phyloP scores from a whole-genome alignment of 2,888 invertebrate species.

The Perdita meconis region DNA sequence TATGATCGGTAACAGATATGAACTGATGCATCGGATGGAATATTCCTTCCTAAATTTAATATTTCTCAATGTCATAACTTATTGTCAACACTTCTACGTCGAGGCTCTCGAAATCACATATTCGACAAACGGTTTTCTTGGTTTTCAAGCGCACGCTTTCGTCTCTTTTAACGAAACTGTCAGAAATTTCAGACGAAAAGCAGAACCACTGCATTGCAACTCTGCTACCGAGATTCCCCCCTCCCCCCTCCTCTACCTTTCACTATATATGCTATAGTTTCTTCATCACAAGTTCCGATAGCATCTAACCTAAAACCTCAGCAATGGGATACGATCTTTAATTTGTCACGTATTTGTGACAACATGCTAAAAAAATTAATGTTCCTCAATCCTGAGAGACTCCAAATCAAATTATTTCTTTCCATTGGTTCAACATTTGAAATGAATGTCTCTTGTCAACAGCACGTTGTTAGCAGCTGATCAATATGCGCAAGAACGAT shows the following conservation, averaged over 20 bases:
- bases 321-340: not conserved
- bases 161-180: conserved; percentile 35
- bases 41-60: conserved; percentile 35
- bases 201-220: conserved; percentile 76
- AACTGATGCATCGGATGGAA: conserved; percentile 43
- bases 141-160: conserved; percentile 12
- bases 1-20: conserved; percentile 26
- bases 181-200: conserved; percentile 68
- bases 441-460: conserved; percentile 24
- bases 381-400: not conserved
- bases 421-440: not conserved
- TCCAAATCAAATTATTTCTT: not conserved
- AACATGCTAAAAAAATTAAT: not conserved
- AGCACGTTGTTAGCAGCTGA: conserved; percentile 45
- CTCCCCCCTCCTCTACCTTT: conserved; percentile 40
- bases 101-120: conserved; percentile 34
- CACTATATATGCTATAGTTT: conserved; percentile 38
- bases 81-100: conserved; percentile 43
- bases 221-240: conserved; percentile 51
- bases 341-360: not conserved
- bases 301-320: conserved; percentile 59
- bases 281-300: conserved; percentile 49
- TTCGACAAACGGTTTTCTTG: conserved; percentile 6
- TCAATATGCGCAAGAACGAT: conserved; percentile 60
- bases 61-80: conserved; percentile 42